Evolutionary conservation across 2,888 invertebrate species (phyloP), one percentile per base, ranked within the genome.

Genomic region (Hyppa rectilinea): DNA sequence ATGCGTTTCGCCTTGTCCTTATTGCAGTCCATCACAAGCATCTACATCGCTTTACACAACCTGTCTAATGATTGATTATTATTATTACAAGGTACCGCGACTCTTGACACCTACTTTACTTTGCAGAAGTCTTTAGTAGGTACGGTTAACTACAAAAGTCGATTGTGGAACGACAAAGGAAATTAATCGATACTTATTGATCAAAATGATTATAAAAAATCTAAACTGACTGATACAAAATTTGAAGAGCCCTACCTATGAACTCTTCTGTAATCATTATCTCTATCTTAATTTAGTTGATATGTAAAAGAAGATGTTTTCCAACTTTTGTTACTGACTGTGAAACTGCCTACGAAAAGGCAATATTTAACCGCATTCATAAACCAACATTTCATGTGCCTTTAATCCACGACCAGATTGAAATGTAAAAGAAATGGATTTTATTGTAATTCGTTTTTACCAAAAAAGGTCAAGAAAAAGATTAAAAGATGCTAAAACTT

Each of bases 1-100:
- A 69, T 80, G 61, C 68, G 72, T 69, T 71, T 92, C 75, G 87
- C 93, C 93, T 93, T 93, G 93, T 92, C 90, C 93, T 88, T 91
- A 88, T 92, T 93, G 89, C 80, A 75, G 79, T 62, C 52, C 70
- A 78, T 74, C 74, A 69, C 61, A 61, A 65, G 63, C 71, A 73
- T 75, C 80, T 78, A 78, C 73, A 78, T 81, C 72, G 77, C 65
- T 87, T 88, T 86, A 87, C 87, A 88, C 88, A 89, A 89, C 87
- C 80, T 82, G 77, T 82, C 83, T 90, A 90, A 89, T 90, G 85
- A 85, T 84, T 82, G 71, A 86, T 85, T 84, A 84, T 72, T 61
- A 58, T 70, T 69, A 75, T 68, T 84, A 83, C 62, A 69, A 78
- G 83, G 71, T 79, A 73, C 70, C 71, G 69, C 74, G 76, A 73